These are phyloP conservation scores for Tor tambroides DNA, from an alignment of 2,113 vertebrate genomes.

Conservation along the genomic window DNA sequence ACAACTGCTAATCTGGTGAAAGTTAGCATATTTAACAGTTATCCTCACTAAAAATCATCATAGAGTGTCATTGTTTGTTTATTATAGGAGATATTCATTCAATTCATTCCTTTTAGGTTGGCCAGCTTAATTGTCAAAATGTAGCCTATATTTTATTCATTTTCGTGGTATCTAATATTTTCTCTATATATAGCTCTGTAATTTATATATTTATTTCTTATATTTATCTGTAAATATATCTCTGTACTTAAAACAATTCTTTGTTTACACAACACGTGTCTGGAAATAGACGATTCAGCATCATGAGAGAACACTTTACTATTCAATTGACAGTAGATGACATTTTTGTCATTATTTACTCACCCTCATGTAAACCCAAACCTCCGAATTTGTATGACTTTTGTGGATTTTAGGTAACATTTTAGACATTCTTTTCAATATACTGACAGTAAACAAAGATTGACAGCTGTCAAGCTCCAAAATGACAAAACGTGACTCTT, in stretches of 20 bases:
- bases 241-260: not conserved
- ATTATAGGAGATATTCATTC: not conserved
- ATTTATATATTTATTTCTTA: not conserved
- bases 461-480: not conserved
- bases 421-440: not conserved
- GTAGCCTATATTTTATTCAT: too few species aligned
- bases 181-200: not conserved
- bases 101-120: not conserved
- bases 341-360: not conserved
- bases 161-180: too few species aligned
- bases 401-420: too few species aligned
- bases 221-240: not conserved
- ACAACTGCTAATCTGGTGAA: not conserved
- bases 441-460: not conserved
- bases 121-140: too few species aligned
- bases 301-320: not conserved
- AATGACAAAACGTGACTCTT: not conserved
- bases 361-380: not conserved
- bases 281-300: not conserved
- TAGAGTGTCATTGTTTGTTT: not conserved
- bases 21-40: not conserved
- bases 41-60: not conserved
- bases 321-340: not conserved
- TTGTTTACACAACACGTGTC: not conserved
- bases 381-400: not conserved